Evolutionary conservation across 1,140 invertebrate species (phyloP), one percentile per base, ranked within the genome.

Genomic region (Scaptodrosophila lebanonensis): DNA sequence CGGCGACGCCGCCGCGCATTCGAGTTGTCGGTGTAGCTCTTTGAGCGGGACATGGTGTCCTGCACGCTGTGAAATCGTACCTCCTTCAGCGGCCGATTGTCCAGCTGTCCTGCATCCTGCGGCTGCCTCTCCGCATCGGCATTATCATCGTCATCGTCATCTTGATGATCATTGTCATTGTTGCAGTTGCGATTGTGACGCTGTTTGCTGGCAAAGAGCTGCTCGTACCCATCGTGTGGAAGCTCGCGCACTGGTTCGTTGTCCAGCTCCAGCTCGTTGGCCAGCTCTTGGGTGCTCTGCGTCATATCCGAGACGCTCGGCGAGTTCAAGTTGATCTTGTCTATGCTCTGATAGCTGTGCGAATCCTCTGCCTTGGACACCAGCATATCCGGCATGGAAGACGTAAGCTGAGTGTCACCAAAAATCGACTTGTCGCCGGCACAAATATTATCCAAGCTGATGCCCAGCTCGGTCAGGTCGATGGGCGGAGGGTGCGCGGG

Each of bases 11-110:
- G 64, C 0, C 85, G 53, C 0, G 85, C 77, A 48, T 84, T 86
- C 1, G 85, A 85, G 48, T 86, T 86, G 43, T 86, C 85, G 38
- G 84, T 86, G 49, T 86, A 86, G 54, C 85, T 86, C 60, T 86
- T 86, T 6, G 85, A 86, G 1, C 85, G 70, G 0, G 85, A 84
- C 79, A 86, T 86, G 1, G 84, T 86, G 11, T 86, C 85, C 36
- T 86, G 84, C 1, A 83, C 66, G 42, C 70, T 76, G 17, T 86
- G 67, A 48, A 86, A 86, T 8, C 84, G 82, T 38, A 86, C 85
- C 48, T 86, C 84, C 45, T 86, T 86, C 12, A 77, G 20, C 2
- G 70, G 77, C n/a, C 67, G 51, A 43, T 76, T 67, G 43, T 85
- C 70, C 43, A 79, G 20, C 25, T 71, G 70, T 43, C 32, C 42